phyloP scores from a whole-genome alignment of 1,140 invertebrate species.

The Nebria ingens region DNA sequence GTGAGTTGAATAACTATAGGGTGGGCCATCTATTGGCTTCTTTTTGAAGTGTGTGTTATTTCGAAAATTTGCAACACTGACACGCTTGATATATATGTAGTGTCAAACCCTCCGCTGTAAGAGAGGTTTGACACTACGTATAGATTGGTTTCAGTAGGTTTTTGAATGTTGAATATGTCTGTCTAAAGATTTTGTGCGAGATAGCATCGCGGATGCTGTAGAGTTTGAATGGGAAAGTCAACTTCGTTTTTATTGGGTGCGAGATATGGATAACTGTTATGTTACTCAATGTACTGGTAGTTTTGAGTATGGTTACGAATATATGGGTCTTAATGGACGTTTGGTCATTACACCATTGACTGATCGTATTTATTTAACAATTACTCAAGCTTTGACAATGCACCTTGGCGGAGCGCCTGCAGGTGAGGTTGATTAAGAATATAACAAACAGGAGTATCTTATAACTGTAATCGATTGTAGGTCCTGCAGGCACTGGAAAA shows the following conservation, averaged over 20 bases:
- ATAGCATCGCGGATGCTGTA: constrained; percentile 68
- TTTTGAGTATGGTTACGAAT: constrained; percentile 89
- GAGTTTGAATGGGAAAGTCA: constrained; percentile 93
- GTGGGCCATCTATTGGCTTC: too few relatives aligned
- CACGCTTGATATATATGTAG: too few relatives aligned
- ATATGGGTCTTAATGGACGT: constrained; percentile 85
- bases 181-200: constrained; percentile 72
- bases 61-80: too few relatives aligned
- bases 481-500: constrained; percentile 78
- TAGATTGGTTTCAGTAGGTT: too few relatives aligned
- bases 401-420: constrained; percentile 79
- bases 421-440: constrained; percentile 32
- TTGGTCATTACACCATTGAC: constrained; percentile 85
- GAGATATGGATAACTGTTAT: constrained; percentile 66
- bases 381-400: constrained; percentile 84
- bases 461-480: constrained; percentile 27
- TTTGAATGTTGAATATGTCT: too few relatives aligned
- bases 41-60: too few relatives aligned
- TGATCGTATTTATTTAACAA: constrained; percentile 82
- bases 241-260: constrained; percentile 83
- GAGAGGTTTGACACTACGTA: too few relatives aligned
- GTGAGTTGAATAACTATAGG: too few relatives aligned
- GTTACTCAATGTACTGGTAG: constrained; percentile 74
- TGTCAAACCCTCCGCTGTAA: too few relatives aligned
- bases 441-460: neutral